These are phyloP conservation scores for Luffia ferchaultella DNA, from an alignment of 2,888 invertebrate species.

Conservation along the genomic window DNA sequence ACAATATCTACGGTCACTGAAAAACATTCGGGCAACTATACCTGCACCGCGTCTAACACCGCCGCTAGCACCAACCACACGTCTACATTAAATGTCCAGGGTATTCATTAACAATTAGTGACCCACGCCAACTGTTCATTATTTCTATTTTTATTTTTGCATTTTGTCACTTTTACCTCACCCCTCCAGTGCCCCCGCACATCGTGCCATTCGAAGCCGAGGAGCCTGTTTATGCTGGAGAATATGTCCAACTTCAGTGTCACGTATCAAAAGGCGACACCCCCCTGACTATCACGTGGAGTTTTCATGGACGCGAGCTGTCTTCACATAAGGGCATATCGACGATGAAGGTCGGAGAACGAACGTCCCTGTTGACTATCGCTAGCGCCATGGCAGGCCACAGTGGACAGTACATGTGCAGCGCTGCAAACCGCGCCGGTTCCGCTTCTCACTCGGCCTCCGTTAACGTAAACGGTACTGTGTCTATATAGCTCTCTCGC, in stretches of 20 bases:
- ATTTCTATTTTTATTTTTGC: conserved; percentile 24
- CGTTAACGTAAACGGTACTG: conserved; percentile 74
- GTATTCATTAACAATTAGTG: conserved; percentile 48
- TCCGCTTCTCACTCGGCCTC: conserved; percentile 66
- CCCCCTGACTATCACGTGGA: conserved; percentile 79
- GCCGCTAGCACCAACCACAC: conserved; percentile 73
- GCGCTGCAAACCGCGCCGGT: conserved; percentile 73
- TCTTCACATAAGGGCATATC: conserved; percentile 63
- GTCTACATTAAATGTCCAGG: conserved; percentile 71
- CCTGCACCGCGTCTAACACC: conserved; percentile 75
- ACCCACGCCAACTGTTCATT: conserved; percentile 34
- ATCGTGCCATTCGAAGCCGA: conserved; percentile 70
- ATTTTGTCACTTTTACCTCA: conserved; percentile 20
- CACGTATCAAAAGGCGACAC: conserved; percentile 73
- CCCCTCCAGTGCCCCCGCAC: conserved; percentile 66
- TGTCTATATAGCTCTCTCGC: conserved; percentile 23
- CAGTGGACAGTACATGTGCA: conserved; percentile 76
- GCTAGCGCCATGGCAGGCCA: conserved; percentile 70
- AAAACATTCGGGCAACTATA: conserved; percentile 78
- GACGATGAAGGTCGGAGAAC: conserved; percentile 67
- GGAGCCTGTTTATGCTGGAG: conserved; percentile 71
- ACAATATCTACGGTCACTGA: conserved; percentile 73
- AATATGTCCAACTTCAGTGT: conserved; percentile 70
- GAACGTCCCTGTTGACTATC: conserved; percentile 72
- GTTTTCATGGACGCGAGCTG: conserved; percentile 70